phyloP scores from a whole-genome alignment of 2,797 vertebrate species.

The Moxostoma hubbsi region DNA sequence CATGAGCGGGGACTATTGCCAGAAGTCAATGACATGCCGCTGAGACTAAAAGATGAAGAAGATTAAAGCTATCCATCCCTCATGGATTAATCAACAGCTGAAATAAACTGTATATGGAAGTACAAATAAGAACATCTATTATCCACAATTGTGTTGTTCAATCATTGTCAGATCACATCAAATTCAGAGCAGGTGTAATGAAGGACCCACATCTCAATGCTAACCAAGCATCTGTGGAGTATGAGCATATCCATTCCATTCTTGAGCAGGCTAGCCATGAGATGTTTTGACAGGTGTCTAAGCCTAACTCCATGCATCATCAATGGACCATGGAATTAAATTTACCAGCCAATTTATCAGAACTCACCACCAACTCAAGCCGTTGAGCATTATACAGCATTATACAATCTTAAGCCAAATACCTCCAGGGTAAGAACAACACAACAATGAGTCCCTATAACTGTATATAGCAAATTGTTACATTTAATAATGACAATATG shows the following conservation, averaged over 20 bases:
- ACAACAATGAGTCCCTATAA: too few relatives aligned
- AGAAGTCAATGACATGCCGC: too few relatives aligned
- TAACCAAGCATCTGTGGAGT: slow-evolving; percentile 9
- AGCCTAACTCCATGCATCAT: slow-evolving; percentile 51
- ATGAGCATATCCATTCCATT: slow-evolving; percentile 44
- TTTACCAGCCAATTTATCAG: slow-evolving; percentile 63
- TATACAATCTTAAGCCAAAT: too few relatives aligned
- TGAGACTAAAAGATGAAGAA: too few relatives aligned
- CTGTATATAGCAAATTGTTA: too few relatives aligned
- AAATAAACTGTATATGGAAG: too few relatives aligned
- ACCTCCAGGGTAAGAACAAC: too few relatives aligned
- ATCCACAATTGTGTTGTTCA: background rate
- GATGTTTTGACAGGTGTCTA: slow-evolving; percentile 65
- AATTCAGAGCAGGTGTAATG: slow-evolving; percentile 12
- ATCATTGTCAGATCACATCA: background rate
- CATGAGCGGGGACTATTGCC: too few relatives aligned
- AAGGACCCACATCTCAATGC: background rate
- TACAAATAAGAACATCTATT: background rate
- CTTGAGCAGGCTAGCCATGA: slow-evolving; percentile 55
- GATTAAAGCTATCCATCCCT: too few relatives aligned
- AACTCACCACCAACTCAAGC: background rate
- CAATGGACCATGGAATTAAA: slow-evolving; percentile 60
- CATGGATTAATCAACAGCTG: too few relatives aligned
- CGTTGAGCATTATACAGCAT: too few relatives aligned
- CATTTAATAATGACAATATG: too few relatives aligned